Evolutionary conservation across 2,797 vertebrate species (phyloP).

Genomic region (Austrolebias charrua): DNA sequence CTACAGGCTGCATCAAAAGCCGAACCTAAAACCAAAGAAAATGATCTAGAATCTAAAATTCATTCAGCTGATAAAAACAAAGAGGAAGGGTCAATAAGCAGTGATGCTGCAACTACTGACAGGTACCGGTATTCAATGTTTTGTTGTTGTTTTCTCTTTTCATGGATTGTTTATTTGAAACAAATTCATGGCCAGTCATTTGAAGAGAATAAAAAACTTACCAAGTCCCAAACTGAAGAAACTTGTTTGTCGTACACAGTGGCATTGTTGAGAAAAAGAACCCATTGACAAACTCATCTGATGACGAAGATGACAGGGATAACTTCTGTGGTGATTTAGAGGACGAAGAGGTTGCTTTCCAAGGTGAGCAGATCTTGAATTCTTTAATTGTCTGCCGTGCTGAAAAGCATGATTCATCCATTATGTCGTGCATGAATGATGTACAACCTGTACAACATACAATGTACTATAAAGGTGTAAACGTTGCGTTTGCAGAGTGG

Average conservation of each 20-base stretch:
- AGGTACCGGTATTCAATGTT: slow-evolving; percentile 51
- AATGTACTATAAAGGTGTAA: not conserved
- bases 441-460: not conserved
- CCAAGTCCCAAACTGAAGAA: not conserved
- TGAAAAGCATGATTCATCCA: not conserved
- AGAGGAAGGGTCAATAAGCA: not conserved
- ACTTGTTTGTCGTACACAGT: slow-evolving; percentile 40
- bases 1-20: slow-evolving; percentile 1
- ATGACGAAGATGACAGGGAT: slow-evolving; percentile 36
- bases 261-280: slow-evolving; percentile 42
- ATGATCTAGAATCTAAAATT: not conserved
- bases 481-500: slow-evolving; percentile 70
- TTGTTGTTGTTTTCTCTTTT: not conserved
- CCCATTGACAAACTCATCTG: not conserved
- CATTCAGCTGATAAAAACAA: not conserved
- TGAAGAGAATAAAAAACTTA: no score
- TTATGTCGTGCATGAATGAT: not conserved
- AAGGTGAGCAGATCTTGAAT: slow-evolving; percentile 60
- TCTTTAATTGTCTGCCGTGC: not conserved
- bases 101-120: slow-evolving; percentile 2
- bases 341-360: slow-evolving; percentile 46
- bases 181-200: no score
- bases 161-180: no score
- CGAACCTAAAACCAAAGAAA: slow-evolving; percentile 14
- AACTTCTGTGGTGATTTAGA: slow-evolving; percentile 17